Percentiles rank a stretch among this genome's conserved stretches.
phyloP scores from a whole-genome alignment of 2,797 vertebrate genomes.

The Gorsachius magnificus region DNA sequence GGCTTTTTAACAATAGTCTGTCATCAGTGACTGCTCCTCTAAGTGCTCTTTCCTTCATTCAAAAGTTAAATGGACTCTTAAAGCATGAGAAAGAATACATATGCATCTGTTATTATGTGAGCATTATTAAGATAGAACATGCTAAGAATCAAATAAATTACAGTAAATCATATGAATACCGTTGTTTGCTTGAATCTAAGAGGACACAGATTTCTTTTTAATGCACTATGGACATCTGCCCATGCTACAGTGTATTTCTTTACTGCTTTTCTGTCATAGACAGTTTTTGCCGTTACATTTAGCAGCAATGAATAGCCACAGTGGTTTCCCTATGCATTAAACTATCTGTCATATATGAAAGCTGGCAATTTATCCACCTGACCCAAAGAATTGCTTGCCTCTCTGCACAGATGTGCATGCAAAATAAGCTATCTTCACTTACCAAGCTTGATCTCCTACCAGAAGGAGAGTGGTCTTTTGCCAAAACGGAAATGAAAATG shows the following conservation, averaged over 20 bases:
- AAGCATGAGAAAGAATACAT: slow-evolving; percentile 46
- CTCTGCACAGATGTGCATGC: neutral
- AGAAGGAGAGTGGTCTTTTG: slow-evolving; percentile 4
- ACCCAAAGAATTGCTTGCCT: neutral
- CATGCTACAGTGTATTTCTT: neutral
- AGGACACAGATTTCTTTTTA: slow-evolving; percentile 2
- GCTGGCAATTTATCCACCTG: slow-evolving; percentile 32
- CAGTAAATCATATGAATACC: neutral
- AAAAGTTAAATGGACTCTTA: slow-evolving; percentile 67
- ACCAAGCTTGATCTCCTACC: neutral
- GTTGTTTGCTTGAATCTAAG: slow-evolving; percentile 19
- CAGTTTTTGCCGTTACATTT: neutral
- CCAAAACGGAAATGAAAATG: slow-evolving; percentile 18
- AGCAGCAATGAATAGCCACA: neutral
- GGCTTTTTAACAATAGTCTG: slow-evolving; percentile 71
- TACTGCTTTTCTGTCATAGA: neutral
- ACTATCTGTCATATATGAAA: slow-evolving; percentile 46
- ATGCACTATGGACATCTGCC: slow-evolving; percentile 2
- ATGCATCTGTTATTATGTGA: slow-evolving; percentile 36
- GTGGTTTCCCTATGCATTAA: slow-evolving; percentile 42
- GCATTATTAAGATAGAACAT: slow-evolving; percentile 41
- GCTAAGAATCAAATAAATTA: slow-evolving; percentile 29
- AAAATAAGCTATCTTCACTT: neutral
- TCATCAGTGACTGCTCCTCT: slow-evolving; percentile 61
- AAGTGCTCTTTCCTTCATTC: slow-evolving; percentile 61